Evolutionary conservation across 2,797 vertebrate species (phyloP), one percentile per base, ranked within the genome.

Genomic region (Anguilla pacifica): DNA sequence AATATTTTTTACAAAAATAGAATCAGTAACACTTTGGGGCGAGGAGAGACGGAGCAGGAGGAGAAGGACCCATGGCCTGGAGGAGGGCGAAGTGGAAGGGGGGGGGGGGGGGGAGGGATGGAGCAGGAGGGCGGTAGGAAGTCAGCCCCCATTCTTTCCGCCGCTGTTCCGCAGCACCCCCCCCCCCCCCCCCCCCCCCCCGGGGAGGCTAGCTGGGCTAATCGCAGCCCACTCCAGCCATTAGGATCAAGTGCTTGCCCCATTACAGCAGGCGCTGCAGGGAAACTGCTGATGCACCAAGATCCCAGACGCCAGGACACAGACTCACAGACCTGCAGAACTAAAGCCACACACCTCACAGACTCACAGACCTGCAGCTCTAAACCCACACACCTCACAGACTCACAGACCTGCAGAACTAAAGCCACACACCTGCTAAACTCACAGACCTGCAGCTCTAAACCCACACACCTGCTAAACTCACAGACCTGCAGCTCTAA

Each of bases 241-340:
- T 83, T 83, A 55, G 82, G 22, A 83, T 83, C 82, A 53, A 83
- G 49, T 11, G n/a, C 82, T 55, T 55, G 82, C 57, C 57, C 25
- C 51, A 83, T 83, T 55, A 83, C 0, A 17, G 49, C 10, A 53
- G 82, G 15, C 2, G 82, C 49, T 53, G 82, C 51, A 31, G 53
- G 25, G 82, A n/a, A 83, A 55, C 49, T 55, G 82, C 82, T 83
- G 82, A 83, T 53, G 51, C 82, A 2, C 17, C 39, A 81, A 1
- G 22, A 81, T 49, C 39, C 0, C 77, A 81, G 4, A 25, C 39
- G 49, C 39, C 4, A 17, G 6, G 77, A 49, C 39, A 2, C 43
- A 22, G 9, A 19, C 72, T 77, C 15, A 17, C 6, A 79, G 35
- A 79, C 17, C 0, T 35, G 43, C 31, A 70, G 2, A 70, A n/a